Evolutionary conservation across 2,113 vertebrate genomes (phyloP).

Genomic region (Daboia siamensis): DNA sequence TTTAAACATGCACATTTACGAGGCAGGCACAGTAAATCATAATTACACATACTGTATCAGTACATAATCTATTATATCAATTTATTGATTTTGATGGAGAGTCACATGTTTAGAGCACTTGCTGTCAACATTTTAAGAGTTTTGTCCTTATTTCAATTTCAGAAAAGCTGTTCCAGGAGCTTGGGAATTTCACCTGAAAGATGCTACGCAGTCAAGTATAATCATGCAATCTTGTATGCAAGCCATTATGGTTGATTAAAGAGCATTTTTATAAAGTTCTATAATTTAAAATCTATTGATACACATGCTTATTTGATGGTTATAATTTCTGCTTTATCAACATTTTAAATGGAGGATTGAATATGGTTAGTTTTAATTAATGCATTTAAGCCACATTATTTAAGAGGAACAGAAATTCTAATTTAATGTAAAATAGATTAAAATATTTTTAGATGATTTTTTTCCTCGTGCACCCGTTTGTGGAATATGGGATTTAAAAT

Average conservation of each 20-base stretch:
- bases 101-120: neutral
- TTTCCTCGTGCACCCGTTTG: neutral
- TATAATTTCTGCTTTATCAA: neutral
- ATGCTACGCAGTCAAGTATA: neutral
- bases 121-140: neutral
- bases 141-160: neutral
- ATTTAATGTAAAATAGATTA: neutral
- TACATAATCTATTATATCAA: neutral
- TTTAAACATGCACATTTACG: neutral
- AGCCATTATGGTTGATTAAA: neutral
- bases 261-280: neutral
- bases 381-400: neutral
- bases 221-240: neutral
- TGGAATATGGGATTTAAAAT: neutral
- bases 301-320: neutral
- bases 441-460: neutral
- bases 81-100: neutral
- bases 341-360: neutral
- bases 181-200: neutral
- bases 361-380: neutral
- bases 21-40: neutral
- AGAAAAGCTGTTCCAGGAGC: neutral
- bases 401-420: neutral
- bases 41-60: neutral
- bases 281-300: neutral